Base-by-base conservation (phyloP, 2,797 vertebrate genomes). In the Sciaenops ocellatus region DNA sequence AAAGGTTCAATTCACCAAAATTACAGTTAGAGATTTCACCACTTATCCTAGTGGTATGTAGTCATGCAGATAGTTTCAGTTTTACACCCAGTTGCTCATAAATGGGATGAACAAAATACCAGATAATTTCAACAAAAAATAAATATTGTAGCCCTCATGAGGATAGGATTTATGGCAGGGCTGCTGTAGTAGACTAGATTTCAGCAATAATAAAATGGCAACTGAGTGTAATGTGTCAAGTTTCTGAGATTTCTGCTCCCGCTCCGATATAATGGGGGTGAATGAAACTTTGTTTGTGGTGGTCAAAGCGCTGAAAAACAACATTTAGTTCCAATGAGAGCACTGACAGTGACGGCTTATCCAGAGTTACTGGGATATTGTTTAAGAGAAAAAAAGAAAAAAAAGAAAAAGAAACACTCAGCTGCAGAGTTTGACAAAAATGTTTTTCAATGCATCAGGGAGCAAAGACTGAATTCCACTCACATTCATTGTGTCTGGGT, bases 161-260 rank as follows among this genome's bases (percentile, higher is more conserved):
- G 13, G 15, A 6, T 20, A 17, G n/a, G 2, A 51, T 54, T 50
- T 30, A 64, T 51, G 66, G 42, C 24, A 24, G 16, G 15, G 30
- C 41, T 41, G 28, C 15, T 70, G 44, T 18, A 46, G 54, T 30
- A 10, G 12, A 48, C 42, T n/a, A 18, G 30, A 59, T 28, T n/a
- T 70, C 20, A 77, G 76, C 38, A 20, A 44, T 59, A 30, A 70
- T 24, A 62, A 73, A 78, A n/a, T 62, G 52, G 15, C 50, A 67
- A 15, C 44, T 26, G 22, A 66, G 41, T 38, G 34, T 9, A 38
- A 48, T 62, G 48, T 67, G 56, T 59, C 41, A 65, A 47, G 67
- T 51, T 47, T 54, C 13, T 56, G 30, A 57, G 44, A 69, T 78
- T 61, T 60, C 22, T 41, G 41, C 42, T 66, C 1, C 13, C 26